A percentile compares a stretch with the other conserved stretches of the same genome.
These are phyloP conservation scores for Edolisoma coerulescens DNA, from an alignment of 2,113 vertebrate species.

Conservation along the genomic window DNA sequence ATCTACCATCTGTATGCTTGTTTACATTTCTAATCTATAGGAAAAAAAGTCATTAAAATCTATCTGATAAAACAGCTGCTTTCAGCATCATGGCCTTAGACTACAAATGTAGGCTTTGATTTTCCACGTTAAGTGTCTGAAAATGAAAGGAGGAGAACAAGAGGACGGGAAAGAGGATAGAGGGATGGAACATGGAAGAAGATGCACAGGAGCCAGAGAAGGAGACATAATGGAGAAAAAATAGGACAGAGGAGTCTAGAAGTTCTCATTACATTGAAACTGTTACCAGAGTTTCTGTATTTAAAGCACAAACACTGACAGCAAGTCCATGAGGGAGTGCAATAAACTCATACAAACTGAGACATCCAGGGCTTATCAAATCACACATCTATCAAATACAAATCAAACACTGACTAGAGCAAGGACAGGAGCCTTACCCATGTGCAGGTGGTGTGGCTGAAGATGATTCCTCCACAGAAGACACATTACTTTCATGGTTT, in stretches of 20 bases:
- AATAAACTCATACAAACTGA: not conserved
- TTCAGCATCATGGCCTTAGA: not conserved
- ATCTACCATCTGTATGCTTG: not conserved
- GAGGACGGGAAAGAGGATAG: not conserved
- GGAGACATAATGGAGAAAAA: not conserved
- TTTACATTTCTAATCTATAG: not conserved
- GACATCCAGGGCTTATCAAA: not conserved
- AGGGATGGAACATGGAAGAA: not conserved
- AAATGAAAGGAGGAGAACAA: not conserved
- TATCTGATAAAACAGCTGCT: not conserved
- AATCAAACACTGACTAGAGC: not conserved
- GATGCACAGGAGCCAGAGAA: not conserved
- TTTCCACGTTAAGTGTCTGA: not conserved
- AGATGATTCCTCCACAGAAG: slow-evolving; percentile 47
- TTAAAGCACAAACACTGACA: not conserved
- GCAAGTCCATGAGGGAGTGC: not conserved
- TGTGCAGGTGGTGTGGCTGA: slow-evolving; percentile 2
- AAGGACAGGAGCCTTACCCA: slow-evolving; percentile 48
- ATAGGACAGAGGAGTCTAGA: not conserved
- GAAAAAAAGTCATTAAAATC: not conserved
- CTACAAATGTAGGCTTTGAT: not conserved
- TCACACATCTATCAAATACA: not conserved
- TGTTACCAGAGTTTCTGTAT: not conserved
- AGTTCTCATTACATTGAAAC: not conserved
- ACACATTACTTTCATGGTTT: not conserved